These are phyloP conservation scores for Portevinia maculata DNA, from an alignment of 2,888 invertebrate genomes.

Conservation along the genomic window DNA sequence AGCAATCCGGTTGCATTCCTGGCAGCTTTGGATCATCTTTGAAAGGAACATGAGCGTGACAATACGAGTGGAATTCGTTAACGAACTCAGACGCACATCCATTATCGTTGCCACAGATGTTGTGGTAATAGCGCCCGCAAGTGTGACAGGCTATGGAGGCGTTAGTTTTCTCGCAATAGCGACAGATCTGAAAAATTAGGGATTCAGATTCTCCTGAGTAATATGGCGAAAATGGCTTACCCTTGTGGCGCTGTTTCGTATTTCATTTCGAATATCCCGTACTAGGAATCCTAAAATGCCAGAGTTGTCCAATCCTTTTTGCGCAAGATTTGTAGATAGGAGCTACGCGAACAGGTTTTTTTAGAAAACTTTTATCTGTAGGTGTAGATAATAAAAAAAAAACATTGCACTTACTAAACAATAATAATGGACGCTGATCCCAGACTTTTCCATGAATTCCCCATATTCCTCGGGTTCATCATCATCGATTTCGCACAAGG, in stretches of 20 bases:
- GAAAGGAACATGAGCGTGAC: constrained; percentile 76
- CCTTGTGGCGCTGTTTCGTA: constrained; percentile 86
- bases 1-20: constrained; percentile 70
- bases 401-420: constrained; percentile 77
- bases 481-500: constrained; percentile 31
- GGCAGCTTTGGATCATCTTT: constrained; percentile 74
- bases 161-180: constrained; percentile 75
- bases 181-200: constrained; percentile 72
- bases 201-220: not conserved
- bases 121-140: constrained; percentile 78
- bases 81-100: constrained; percentile 76
- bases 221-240: too few species aligned
- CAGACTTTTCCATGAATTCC: constrained; percentile 78
- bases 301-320: constrained; percentile 87
- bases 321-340: constrained; percentile 87
- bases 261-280: constrained; percentile 88
- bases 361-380: not conserved
- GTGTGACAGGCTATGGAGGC: constrained; percentile 78
- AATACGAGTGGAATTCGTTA: constrained; percentile 78
- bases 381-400: not conserved
- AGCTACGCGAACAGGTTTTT: too few species aligned
- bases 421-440: constrained; percentile 78
- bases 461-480: constrained; percentile 76
- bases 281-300: constrained; percentile 91
- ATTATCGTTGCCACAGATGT: constrained; percentile 77